Percentiles rank a stretch among this genome's conserved stretches.
Conservation (phyloP, 2,888 invertebrate species). For the Calameuta pallipes region DNA sequence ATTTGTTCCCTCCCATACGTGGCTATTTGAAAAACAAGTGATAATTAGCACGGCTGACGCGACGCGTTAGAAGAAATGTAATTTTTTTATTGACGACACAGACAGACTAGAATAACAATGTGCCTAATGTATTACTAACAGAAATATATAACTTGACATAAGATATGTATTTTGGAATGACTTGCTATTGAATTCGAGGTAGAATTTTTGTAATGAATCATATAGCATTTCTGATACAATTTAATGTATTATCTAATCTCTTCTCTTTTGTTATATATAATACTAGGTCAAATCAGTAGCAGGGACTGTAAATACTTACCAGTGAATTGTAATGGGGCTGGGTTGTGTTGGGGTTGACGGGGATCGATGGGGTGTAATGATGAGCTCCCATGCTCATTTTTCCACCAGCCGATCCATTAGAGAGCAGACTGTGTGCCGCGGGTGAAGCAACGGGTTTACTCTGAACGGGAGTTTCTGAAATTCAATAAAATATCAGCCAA, state of each 20-base stretch:
- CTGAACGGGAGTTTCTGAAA: constrained; percentile 60
- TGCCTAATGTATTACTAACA: neutral
- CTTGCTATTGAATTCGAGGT: neutral
- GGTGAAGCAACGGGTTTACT: constrained; percentile 80
- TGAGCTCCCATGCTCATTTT: constrained; percentile 79
- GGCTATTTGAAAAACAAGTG: constrained; percentile 46
- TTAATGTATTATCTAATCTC: neutral
- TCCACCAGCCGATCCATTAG: constrained; percentile 73
- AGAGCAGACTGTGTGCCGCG: constrained; percentile 82
- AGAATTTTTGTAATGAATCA: neutral
- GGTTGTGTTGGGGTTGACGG: constrained; percentile 67
- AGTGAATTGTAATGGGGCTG: constrained; percentile 68
- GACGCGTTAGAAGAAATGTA: neutral
- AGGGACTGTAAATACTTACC: constrained; percentile 41
- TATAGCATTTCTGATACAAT: neutral
- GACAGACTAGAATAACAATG: neutral
- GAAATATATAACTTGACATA: neutral
- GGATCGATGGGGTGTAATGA: constrained; percentile 76
- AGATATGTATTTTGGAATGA: no score
- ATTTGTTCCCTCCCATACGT: constrained; percentile 59
- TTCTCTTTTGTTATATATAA: neutral
- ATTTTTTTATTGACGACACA: neutral
- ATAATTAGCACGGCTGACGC: constrained; percentile 2
- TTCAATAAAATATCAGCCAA: neutral
- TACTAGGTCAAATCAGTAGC: neutral